Percentiles rank a stretch among this genome's conserved stretches.
Evolutionary conservation across 2,888 invertebrate species (phyloP).

Genomic region (Aphidius colemani): DNA sequence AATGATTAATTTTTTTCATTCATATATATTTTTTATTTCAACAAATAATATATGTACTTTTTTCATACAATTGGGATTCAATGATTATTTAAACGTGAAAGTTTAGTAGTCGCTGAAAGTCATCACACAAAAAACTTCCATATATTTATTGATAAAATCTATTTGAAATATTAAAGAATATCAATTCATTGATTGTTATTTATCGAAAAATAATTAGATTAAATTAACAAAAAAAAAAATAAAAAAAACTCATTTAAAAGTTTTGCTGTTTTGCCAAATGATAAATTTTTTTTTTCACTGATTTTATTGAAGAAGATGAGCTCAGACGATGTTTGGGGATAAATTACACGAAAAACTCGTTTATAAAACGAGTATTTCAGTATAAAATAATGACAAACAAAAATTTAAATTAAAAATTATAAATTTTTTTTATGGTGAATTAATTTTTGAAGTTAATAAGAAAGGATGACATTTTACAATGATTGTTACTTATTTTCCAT

Average conservation of each 20-base stretch:
- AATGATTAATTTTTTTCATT: no score
- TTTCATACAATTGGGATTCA: no score
- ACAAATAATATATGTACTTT: no score
- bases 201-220: background rate
- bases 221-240: background rate
- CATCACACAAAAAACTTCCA: constrained; percentile 11
- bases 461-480: constrained; percentile 37
- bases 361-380: constrained; percentile 37
- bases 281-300: no score
- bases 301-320: no score
- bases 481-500: constrained; percentile 30
- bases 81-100: constrained; percentile 55
- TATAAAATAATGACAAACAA: background rate
- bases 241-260: no score
- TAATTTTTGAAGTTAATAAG: background rate
- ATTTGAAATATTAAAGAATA: background rate
- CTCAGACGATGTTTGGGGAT: no score
- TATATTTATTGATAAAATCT: background rate
- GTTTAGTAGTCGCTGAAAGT: constrained; percentile 55
- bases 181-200: no score
- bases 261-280: no score
- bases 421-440: no score
- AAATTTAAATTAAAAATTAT: no score
- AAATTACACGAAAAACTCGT: constrained; percentile 29
- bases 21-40: no score